Evolutionary conservation across 2,113 vertebrate species (phyloP).

Genomic region (Talpa occidentalis): DNA sequence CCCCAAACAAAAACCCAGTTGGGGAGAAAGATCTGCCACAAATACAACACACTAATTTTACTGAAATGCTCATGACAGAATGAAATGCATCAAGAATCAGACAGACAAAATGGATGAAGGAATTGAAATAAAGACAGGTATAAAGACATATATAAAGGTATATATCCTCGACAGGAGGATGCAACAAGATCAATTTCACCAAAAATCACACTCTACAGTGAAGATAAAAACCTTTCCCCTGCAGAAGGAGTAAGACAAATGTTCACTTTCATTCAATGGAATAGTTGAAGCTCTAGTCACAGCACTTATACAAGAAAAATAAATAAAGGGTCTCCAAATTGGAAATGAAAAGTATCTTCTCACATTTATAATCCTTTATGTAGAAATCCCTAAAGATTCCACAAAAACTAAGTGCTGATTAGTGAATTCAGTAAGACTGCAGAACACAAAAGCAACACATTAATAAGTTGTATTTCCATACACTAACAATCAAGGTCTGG

Average conservation of each 20-base stretch:
- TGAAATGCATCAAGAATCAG: not conserved
- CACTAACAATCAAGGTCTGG: not conserved
- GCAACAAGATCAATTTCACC: not conserved
- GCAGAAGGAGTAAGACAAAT: not conserved
- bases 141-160: no score
- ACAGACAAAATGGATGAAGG: not conserved
- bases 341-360: not conserved
- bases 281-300: not conserved
- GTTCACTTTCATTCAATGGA: not conserved
- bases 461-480: not conserved
- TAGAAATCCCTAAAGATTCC: not conserved
- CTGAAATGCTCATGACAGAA: not conserved
- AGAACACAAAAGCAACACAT: not conserved
- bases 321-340: not conserved
- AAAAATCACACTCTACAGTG: not conserved
- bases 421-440: not conserved
- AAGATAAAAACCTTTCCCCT: not conserved
- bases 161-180: rapidly evolving
- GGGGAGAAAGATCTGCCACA: not conserved
- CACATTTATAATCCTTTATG: not conserved
- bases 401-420: not conserved
- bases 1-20: not conserved
- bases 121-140: not conserved
- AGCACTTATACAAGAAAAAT: not conserved
- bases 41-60: not conserved